Evolutionary conservation across 1,140 invertebrate genomes (phyloP).

Genomic region (Eumaeus atala): DNA sequence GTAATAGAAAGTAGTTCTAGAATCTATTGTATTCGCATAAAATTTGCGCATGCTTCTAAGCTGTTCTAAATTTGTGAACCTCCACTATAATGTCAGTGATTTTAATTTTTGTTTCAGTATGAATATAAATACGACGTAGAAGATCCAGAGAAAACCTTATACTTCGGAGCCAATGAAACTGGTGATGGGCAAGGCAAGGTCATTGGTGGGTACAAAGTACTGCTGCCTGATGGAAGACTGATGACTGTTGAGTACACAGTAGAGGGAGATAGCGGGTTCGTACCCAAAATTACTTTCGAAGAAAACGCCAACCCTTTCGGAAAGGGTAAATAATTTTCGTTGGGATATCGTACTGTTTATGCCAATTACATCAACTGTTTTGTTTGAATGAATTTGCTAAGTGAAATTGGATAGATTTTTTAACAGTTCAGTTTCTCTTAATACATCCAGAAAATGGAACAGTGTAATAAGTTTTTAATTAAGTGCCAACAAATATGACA

Average conservation of each 20-base stretch:
- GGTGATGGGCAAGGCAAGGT: conserved; percentile 78
- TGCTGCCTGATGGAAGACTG: conserved; percentile 79
- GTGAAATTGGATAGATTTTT: too few species aligned
- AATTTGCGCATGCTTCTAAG: too few species aligned
- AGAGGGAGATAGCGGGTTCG: conserved; percentile 80
- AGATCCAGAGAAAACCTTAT: conserved; percentile 77
- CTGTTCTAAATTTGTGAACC: too few species aligned
- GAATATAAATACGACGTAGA: conserved; percentile 83
- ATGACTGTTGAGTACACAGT: conserved; percentile 82
- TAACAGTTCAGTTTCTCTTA: too few species aligned
- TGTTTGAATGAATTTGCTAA: too few species aligned
- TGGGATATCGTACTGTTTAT: too few species aligned
- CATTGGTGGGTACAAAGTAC: conserved; percentile 77
- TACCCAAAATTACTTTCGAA: conserved; percentile 78
- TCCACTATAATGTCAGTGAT: neutral
- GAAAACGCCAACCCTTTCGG: conserved; percentile 75
- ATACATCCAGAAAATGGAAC: too few species aligned
- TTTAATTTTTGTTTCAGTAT: conserved; percentile 70
- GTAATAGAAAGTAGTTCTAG: too few species aligned
- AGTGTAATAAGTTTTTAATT: too few species aligned
- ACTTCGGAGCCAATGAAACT: conserved; percentile 79
- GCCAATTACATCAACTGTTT: too few species aligned
- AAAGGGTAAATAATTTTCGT: conserved; percentile 42
- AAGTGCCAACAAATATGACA: too few species aligned
- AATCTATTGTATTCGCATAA: too few species aligned